Conservation (phyloP, 2,888 invertebrate species). For the Ophonus ardosiacus region DNA sequence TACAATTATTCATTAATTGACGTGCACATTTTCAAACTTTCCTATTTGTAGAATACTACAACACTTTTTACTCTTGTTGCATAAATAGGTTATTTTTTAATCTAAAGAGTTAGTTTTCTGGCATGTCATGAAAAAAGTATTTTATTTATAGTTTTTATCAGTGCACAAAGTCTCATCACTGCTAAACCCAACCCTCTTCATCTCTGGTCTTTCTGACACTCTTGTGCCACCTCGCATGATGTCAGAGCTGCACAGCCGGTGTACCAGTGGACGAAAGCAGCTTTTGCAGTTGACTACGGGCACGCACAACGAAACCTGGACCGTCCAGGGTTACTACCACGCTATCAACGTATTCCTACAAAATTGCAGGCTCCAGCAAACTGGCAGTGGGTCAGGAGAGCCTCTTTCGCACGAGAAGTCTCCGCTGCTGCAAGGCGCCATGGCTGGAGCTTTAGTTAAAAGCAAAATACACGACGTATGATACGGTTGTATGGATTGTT, state of each 20-base stretch:
- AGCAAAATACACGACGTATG: constrained; percentile 62
- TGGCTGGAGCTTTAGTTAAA: background rate
- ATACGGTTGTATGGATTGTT: background rate
- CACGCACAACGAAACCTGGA: constrained; percentile 97
- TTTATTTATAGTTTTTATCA: constrained; percentile 83
- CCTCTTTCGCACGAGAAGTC: background rate
- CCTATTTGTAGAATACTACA: too few species aligned
- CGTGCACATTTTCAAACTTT: too few species aligned
- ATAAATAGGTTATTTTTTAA: too few species aligned
- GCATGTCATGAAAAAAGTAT: too few species aligned
- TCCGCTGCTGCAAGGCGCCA: constrained; percentile 22
- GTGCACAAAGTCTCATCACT: constrained; percentile 85
- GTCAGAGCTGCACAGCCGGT: constrained; percentile 85
- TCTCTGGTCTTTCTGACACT: constrained; percentile 92
- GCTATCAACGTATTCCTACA: constrained; percentile 78
- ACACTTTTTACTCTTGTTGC: too few species aligned
- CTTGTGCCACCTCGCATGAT: constrained; percentile 96
- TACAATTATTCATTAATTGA: too few species aligned
- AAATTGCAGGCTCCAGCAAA: constrained; percentile 71
- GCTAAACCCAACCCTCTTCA: constrained; percentile 88
- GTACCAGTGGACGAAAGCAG: constrained; percentile 87
- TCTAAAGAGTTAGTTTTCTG: too few species aligned
- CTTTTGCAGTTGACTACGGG: constrained; percentile 88
- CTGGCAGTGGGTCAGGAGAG: background rate
- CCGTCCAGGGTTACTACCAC: constrained; percentile 87